phyloP scores from a whole-genome alignment of 2,888 invertebrate species.

The Nomada lathburiana region DNA sequence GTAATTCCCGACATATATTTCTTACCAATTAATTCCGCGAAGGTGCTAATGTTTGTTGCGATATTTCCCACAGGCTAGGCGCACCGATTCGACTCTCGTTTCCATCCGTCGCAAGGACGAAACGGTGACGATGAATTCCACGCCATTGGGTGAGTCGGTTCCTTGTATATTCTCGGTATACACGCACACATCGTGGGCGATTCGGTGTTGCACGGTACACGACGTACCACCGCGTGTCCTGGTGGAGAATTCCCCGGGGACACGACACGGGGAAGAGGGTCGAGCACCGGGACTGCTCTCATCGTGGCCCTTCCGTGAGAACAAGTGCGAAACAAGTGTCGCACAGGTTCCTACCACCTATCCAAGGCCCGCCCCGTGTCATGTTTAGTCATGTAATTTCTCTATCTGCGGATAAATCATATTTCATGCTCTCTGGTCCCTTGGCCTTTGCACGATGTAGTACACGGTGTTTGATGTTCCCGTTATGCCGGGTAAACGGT shows the following conservation, averaged over 20 bases:
- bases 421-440: constrained; percentile 29
- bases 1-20: too few relatives aligned
- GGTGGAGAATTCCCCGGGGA: constrained; percentile 74
- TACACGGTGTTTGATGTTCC: constrained; percentile 8
- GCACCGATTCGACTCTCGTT: not conserved
- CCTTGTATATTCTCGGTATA: constrained; percentile 41
- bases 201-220: constrained; percentile 63
- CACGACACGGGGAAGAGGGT: constrained; percentile 71
- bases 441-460: constrained; percentile 18
- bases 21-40: too few relatives aligned
- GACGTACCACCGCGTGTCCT: constrained; percentile 61
- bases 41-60: too few relatives aligned
- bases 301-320: constrained; percentile 77
- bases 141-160: constrained; percentile 56
- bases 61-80: too few relatives aligned
- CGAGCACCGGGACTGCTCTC: constrained; percentile 55
- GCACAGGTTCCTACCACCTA: constrained; percentile 69
- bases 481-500: not conserved
- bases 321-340: constrained; percentile 81
- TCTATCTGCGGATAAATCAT: constrained; percentile 51
- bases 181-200: constrained; percentile 47
- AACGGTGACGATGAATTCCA: constrained; percentile 35
- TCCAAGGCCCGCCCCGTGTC: constrained; percentile 32
- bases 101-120: not conserved
- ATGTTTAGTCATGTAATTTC: constrained; percentile 54